Evolutionary conservation across 2,888 invertebrate species (phyloP).

Genomic region (Petrolisthes manimaculis): DNA sequence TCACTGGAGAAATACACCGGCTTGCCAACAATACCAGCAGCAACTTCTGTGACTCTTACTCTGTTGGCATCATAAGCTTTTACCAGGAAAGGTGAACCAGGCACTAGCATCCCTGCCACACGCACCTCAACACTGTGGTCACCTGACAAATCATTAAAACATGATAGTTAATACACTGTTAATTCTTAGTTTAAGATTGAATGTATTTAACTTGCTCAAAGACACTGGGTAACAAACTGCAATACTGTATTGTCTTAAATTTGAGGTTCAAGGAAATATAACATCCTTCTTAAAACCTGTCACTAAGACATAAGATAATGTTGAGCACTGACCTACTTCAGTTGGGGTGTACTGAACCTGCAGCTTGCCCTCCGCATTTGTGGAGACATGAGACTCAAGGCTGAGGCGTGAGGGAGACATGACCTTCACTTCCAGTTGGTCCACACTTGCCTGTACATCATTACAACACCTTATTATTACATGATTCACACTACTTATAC

Average conservation of each 20-base stretch:
- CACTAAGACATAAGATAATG: not conserved
- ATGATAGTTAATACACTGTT: not conserved
- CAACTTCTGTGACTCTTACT: constrained; percentile 94
- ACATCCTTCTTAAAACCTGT: not conserved
- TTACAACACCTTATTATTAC: not conserved
- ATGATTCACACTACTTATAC: too few relatives aligned
- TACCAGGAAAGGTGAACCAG: constrained; percentile 94
- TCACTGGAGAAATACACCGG: constrained; percentile 94
- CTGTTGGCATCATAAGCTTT: constrained; percentile 96
- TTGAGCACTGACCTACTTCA: constrained; percentile 79
- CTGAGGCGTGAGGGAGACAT: constrained; percentile 81
- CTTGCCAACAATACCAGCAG: constrained; percentile 89
- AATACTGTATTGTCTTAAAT: constrained; percentile 24
- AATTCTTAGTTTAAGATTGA: not conserved
- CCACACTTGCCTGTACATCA: constrained; percentile 68
- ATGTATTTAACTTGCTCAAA: constrained; percentile 9
- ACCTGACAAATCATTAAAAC: constrained; percentile 69
- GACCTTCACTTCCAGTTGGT: constrained; percentile 82
- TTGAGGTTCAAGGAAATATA: not conserved
- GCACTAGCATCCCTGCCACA: constrained; percentile 82
- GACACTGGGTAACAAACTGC: not conserved
- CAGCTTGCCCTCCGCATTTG: constrained; percentile 71
- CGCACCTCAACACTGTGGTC: constrained; percentile 91
- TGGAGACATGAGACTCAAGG: constrained; percentile 74
- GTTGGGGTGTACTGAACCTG: constrained; percentile 81